Evolutionary conservation across 2,888 invertebrate genomes (phyloP), one percentile per base, ranked within the genome.

Genomic region (Caenorhabditis doughertyi): DNA sequence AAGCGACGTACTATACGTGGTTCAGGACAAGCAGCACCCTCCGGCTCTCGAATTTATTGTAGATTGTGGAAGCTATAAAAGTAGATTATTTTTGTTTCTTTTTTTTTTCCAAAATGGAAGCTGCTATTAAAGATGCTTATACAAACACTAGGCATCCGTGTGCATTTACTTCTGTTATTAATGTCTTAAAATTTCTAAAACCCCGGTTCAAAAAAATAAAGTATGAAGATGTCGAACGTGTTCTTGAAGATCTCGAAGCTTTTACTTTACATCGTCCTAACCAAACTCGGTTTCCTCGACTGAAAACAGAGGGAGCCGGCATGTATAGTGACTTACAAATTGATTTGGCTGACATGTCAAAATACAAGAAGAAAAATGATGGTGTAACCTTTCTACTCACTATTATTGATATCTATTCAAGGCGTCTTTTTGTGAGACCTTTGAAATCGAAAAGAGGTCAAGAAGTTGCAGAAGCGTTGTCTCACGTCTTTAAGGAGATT

Each of bases 111-210:
- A 21, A 16, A 9, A 58, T 58, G 58, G 58, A 58, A 16, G 35
- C 21, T 7, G 58, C 58, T 16, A 49, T 65, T 5, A 65, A 65
- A 49, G 65, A 65, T 32, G 65, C 65, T 1, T 65, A 32, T 18
- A 13, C 49, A 0, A 51, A 65, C 21, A 32, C 9, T n/a, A 7
- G 18, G 5, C 47, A 32, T 9, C 32, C 65, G 8, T 65, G 65
- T 51, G 65, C 65, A 5, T 65, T 32, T 32, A 49, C 65, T 11
- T 65, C 65, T 49, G 65, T 65, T 11, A 11, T 4, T 18, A 35
- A 65, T 35, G 65, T 65, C 11, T 32, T 16, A 11, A 49, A 47
- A 21, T 51, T 11, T 51, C 8, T 65, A 3, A 47, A 49, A 21
- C 49, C 49, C 3, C 21, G 11, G 16, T 65, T 21, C n/a, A 7